phyloP scores from a whole-genome alignment of 2,113 vertebrate species.

The Bathybates hornii region DNA sequence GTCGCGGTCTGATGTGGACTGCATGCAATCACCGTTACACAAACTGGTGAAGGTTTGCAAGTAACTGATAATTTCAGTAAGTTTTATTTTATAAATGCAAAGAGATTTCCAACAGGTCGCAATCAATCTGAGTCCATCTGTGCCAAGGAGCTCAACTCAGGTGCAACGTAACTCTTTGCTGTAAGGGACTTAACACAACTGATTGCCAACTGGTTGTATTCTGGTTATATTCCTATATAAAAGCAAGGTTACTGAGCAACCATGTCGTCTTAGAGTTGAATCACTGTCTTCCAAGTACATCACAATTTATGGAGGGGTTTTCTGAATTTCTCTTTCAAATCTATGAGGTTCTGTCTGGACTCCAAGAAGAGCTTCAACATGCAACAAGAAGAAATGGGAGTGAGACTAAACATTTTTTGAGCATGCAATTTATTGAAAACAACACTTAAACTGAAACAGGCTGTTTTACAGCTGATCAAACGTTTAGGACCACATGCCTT shows the following conservation, averaged over 20 bases:
- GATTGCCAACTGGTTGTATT: not conserved
- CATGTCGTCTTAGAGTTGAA: accelerated
- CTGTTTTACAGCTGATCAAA: not conserved
- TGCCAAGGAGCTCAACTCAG: not conserved
- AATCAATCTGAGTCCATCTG: not conserved
- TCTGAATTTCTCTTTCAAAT: not conserved
- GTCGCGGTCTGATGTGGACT: not conserved
- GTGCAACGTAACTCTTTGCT: not conserved
- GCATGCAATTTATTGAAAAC: not conserved
- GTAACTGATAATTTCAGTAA: not conserved
- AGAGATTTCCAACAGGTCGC: not conserved
- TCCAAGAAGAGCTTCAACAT: not conserved
- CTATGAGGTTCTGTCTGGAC: not conserved
- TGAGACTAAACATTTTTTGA: not conserved
- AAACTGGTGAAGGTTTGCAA: not conserved
- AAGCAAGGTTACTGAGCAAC: not conserved
- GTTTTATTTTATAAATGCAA: not conserved
- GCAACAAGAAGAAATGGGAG: not conserved
- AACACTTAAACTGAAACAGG: not conserved
- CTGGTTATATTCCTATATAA: not conserved
- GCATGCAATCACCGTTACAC: not conserved
- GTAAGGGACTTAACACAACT: not conserved
- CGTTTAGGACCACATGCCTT: not conserved
- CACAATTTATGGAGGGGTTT: not conserved
- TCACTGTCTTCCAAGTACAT: not conserved